Conservation (phyloP, 2,888 invertebrate species). For the Isotomurus palustris region DNA sequence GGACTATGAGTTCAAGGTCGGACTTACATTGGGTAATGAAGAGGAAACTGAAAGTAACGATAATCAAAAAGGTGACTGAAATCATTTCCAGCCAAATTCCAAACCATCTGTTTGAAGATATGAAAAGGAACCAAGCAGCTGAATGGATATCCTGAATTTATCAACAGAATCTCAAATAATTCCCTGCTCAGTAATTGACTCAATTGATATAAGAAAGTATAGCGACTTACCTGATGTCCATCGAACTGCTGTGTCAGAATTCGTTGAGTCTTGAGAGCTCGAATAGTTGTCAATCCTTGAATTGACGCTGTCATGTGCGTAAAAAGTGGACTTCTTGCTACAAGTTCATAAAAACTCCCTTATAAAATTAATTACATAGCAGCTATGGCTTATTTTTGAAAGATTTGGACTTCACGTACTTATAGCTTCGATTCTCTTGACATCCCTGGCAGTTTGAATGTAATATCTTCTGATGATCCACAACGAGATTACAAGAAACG, state of each 20-base stretch:
- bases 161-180: neutral
- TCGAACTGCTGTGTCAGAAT: constrained; percentile 73
- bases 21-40: constrained; percentile 57
- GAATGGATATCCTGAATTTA: constrained; percentile 58
- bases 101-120: constrained; percentile 85
- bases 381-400: neutral
- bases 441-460: constrained; percentile 22
- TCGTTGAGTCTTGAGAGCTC: constrained; percentile 77
- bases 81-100: constrained; percentile 88
- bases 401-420: constrained; percentile 11
- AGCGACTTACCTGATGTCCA: constrained; percentile 57
- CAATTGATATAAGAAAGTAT: neutral
- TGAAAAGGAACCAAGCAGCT: constrained; percentile 86
- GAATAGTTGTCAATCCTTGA: constrained; percentile 83
- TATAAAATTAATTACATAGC: neutral
- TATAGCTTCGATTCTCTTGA: constrained; percentile 26
- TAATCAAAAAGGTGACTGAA: constrained; percentile 76
- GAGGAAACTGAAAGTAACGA: constrained; percentile 79
- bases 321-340: constrained; percentile 89
- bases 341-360: constrained; percentile 30
- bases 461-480: constrained; percentile 24
- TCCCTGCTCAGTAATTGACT: neutral
- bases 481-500: constrained; percentile 12
- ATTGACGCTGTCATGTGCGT: constrained; percentile 83
- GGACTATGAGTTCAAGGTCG: neutral